A percentile compares a stretch with the other conserved stretches of the same genome.
These are phyloP conservation scores for Tanaodytes sp. DNA, from an alignment of 2,888 invertebrate species.

Conservation along the genomic window DNA sequence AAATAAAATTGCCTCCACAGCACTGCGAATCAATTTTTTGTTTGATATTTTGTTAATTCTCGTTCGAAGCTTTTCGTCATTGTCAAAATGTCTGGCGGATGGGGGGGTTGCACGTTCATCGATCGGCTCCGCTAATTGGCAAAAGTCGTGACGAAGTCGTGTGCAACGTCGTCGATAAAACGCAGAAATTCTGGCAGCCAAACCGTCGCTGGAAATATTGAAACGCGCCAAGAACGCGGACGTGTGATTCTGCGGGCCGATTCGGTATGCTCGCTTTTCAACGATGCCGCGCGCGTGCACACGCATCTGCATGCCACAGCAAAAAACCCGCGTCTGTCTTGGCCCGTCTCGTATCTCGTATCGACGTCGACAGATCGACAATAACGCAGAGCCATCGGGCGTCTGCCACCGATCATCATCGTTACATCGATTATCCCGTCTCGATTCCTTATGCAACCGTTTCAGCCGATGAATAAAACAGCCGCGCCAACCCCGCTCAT, in stretches of 20 bases:
- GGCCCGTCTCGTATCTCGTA: no score
- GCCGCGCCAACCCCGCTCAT: no score
- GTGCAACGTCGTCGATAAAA: conserved; percentile 28
- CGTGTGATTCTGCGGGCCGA: conserved; percentile 41
- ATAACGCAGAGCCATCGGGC: no score
- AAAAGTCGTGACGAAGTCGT: conserved; percentile 37
- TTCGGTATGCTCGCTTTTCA: conserved; percentile 26
- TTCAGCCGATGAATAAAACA: no score
- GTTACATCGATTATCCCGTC: conserved; percentile 24
- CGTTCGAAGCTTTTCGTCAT: no score
- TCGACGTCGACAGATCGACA: no score
- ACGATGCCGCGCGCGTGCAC: conserved; percentile 26
- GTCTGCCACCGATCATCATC: conserved; percentile 1
- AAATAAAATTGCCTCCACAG: no score
- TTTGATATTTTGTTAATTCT: no score
- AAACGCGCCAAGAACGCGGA: conserved; percentile 39
- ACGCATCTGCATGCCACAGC: conserved; percentile 34
- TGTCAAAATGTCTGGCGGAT: conserved; percentile 28
- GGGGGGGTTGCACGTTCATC: conserved; percentile 26
- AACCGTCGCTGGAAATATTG: conserved; percentile 33
- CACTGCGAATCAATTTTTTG: no score
- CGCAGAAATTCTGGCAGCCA: conserved; percentile 39
- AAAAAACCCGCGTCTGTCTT: no score
- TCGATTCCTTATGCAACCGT: no score
- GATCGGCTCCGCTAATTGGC: conserved; percentile 50